phyloP scores from a whole-genome alignment of 1,140 invertebrate genomes.

The Liolophura sinensis region DNA sequence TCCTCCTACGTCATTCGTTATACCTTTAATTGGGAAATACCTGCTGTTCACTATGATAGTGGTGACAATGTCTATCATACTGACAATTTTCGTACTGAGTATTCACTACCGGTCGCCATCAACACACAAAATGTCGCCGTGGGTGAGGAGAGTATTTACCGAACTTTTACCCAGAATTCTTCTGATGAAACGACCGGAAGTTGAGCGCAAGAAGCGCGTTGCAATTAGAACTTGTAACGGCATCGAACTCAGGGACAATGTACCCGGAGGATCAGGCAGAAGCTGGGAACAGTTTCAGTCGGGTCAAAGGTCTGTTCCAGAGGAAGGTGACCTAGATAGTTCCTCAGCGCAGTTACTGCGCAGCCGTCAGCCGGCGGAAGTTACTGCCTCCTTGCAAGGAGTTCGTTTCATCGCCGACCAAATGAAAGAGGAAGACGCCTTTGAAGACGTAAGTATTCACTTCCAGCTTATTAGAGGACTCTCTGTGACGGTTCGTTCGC shows the following conservation, averaged over 20 bases:
- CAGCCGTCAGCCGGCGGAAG: too few species aligned
- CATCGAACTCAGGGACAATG: constrained; percentile 3
- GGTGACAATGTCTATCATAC: constrained; percentile 49
- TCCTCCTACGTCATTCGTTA: constrained; percentile 43
- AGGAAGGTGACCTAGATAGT: too few species aligned
- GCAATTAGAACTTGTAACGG: constrained; percentile 9
- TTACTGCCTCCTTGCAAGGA: too few species aligned
- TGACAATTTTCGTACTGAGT: constrained; percentile 49
- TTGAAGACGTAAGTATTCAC: too few species aligned
- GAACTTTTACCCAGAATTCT: constrained; percentile 41
- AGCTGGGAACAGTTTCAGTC: too few species aligned
- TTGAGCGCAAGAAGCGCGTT: background rate
- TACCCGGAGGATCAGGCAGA: too few species aligned
- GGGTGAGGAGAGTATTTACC: constrained; percentile 39
- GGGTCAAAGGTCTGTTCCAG: too few species aligned
- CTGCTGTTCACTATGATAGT: constrained; percentile 52
- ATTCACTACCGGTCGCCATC: constrained; percentile 44
- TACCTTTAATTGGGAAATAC: constrained; percentile 52
- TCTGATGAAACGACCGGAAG: constrained; percentile 37
- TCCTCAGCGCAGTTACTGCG: too few species aligned
- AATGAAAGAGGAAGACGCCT: too few species aligned
- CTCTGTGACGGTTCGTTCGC: too few species aligned
- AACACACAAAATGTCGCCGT: constrained; percentile 48
- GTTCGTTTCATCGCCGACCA: too few species aligned
- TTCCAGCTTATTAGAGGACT: too few species aligned